Evolutionary conservation across 2,113 vertebrate genomes (phyloP).

Genomic region (Lampris megalopsis): DNA sequence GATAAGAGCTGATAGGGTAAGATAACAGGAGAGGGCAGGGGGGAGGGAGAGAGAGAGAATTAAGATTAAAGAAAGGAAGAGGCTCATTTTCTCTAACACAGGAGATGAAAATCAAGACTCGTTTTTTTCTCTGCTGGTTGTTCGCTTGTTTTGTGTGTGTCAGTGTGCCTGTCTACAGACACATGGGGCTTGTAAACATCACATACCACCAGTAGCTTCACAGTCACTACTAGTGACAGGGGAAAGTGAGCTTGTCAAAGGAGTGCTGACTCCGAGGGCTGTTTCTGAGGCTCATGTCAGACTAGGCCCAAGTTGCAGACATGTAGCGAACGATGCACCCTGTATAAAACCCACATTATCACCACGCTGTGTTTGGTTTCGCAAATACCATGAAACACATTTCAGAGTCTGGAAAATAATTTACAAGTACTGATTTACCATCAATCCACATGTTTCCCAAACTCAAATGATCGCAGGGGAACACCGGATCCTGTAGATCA

Average conservation of each 20-base stretch:
- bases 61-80: neutral
- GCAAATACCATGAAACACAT: too few relatives aligned
- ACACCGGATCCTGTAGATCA: too few relatives aligned
- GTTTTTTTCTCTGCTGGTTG: neutral
- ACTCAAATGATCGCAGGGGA: too few relatives aligned
- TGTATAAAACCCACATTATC: too few relatives aligned
- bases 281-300: neutral
- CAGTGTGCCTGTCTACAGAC: constrained; percentile 3
- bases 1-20: constrained; percentile 48
- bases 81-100: neutral
- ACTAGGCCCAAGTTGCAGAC: neutral
- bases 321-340: too few relatives aligned
- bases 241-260: constrained; percentile 10
- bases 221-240: neutral
- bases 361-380: too few relatives aligned
- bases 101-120: neutral
- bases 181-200: constrained; percentile 4
- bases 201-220: neutral
- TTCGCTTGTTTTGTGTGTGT: constrained; percentile 18
- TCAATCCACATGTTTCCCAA: too few relatives aligned
- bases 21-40: constrained; percentile 21
- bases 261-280: neutral
- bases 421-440: too few relatives aligned
- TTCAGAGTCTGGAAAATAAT: too few relatives aligned
- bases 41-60: constrained; percentile 1